Evolutionary conservation across 1,140 invertebrate species (phyloP).

Genomic region (Branchinecta lindahli): DNA sequence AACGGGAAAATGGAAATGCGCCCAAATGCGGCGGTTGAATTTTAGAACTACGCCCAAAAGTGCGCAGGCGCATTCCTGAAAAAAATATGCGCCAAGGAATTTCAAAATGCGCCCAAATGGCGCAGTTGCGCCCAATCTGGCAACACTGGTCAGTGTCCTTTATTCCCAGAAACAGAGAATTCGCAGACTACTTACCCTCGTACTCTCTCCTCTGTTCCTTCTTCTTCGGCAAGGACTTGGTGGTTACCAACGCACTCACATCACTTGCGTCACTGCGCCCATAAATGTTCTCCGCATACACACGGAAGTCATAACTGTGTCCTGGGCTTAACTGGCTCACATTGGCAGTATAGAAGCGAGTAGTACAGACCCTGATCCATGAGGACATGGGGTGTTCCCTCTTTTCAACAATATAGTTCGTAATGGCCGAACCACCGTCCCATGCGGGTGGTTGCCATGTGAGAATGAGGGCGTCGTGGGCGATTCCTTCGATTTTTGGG

Average conservation of each 20-base stretch:
- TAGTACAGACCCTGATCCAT: conserved; percentile 90
- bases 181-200: conserved; percentile 33
- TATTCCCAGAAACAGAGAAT: no score
- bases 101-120: no score
- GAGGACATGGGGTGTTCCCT: conserved; percentile 77
- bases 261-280: conserved; percentile 85
- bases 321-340: conserved; percentile 68
- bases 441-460: conserved; percentile 74
- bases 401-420: conserved; percentile 87
- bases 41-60: no score
- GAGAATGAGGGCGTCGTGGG: conserved; percentile 61
- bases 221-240: conserved; percentile 64
- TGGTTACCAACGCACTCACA: conserved; percentile 58
- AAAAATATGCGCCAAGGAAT: no score
- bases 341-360: conserved; percentile 77
- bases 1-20: no score
- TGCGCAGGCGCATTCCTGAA: no score
- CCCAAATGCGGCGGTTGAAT: no score
- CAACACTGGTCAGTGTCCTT: no score
- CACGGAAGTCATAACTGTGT: conserved; percentile 90
- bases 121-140: no score
- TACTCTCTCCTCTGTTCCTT: conserved; percentile 56
- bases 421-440: conserved; percentile 90
- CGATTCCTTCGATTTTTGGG: conserved; percentile 67
- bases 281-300: conserved; percentile 79